Base-by-base conservation (phyloP, 2,113 vertebrate genomes). In the Oncorhynchus tshawytscha region DNA sequence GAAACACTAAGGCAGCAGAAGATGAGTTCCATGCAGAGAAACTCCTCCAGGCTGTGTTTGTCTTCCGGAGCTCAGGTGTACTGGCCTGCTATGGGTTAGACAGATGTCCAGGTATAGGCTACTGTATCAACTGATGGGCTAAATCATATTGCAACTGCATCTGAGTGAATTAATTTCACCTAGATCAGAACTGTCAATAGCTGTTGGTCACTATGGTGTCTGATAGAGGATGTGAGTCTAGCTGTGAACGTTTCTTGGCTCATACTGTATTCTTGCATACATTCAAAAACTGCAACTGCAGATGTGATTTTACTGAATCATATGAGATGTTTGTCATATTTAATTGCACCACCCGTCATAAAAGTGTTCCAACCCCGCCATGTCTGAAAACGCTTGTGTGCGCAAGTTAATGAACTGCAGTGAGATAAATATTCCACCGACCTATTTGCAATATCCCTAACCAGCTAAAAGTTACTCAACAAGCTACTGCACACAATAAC, bases 1-100 rank as follows among this genome's bases (percentile, higher is more conserved):
- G 70, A 83, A 85, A 51, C 64, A 72, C 70, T 80, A 48, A 59
- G 54, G 4, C 72, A 74, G 74, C 49, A 39, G 27, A 59, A 75
- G 74, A 57, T 49, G 25, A 51, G 71, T 74, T 76, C 59, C 78
- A 8, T 74, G 51, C 13, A 49, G 72, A 74, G 76, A 25, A 77
- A 83, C 39, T 67, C 65, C 68, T 59, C 60, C 48, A 66, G 67
- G 77, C 24, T 67, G 48, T 73, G 45, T 45, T 9, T 9, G 39
- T 45, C 8, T 45, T 45, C 39, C 8, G 39, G 22, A 71, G 49
- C 72, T 72, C 51, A 39, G 67, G 12, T 66, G 13, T 74, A 60
- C 62, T 66, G 60, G 66, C 59, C 70, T 76, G 68, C 68, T 74
- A 31, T 13, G 6, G 69, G 9, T 22, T 29, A 6, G 24, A 39